phyloP scores from a whole-genome alignment of 2,797 vertebrate genomes.

The Macroramphosus scolopax region DNA sequence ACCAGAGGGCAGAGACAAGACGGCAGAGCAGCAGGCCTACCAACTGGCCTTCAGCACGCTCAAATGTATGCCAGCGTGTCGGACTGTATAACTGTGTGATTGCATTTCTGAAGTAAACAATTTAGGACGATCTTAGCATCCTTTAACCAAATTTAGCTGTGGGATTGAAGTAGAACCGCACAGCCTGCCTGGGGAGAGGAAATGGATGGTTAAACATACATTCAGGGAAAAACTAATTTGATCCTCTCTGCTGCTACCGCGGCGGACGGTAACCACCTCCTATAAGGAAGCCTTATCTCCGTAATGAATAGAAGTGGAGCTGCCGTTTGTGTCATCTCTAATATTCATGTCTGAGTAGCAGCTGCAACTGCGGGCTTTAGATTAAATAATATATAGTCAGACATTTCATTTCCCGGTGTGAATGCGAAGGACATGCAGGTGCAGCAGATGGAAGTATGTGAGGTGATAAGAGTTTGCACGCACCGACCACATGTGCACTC shows the following conservation, averaged over 20 bases:
- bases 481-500: no score
- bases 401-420: slow-evolving; percentile 41
- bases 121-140: background rate
- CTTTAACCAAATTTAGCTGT: slow-evolving; percentile 1
- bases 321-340: slow-evolving; percentile 45
- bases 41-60: slow-evolving; percentile 87
- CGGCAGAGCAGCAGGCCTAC: slow-evolving; percentile 73
- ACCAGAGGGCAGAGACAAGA: slow-evolving; percentile 60
- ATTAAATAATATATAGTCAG: slow-evolving; percentile 59
- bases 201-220: slow-evolving; percentile 31
- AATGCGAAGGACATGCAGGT: slow-evolving; percentile 46
- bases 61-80: slow-evolving; percentile 73
- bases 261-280: slow-evolving; percentile 15
- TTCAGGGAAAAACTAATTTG: slow-evolving; percentile 43
- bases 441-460: slow-evolving; percentile 52
- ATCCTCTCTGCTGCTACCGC: slow-evolving; percentile 28
- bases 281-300: slow-evolving; percentile 50
- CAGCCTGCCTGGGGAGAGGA: background rate
- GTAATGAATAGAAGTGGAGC: slow-evolving; percentile 52
- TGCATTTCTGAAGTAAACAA: background rate
- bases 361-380: slow-evolving; percentile 56
- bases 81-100: background rate
- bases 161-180: slow-evolving; percentile 1
- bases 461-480: slow-evolving; percentile 69
- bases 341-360: slow-evolving; percentile 47